Evolutionary conservation across 2,113 vertebrate species (phyloP).

Genomic region (Nibea coibor): DNA sequence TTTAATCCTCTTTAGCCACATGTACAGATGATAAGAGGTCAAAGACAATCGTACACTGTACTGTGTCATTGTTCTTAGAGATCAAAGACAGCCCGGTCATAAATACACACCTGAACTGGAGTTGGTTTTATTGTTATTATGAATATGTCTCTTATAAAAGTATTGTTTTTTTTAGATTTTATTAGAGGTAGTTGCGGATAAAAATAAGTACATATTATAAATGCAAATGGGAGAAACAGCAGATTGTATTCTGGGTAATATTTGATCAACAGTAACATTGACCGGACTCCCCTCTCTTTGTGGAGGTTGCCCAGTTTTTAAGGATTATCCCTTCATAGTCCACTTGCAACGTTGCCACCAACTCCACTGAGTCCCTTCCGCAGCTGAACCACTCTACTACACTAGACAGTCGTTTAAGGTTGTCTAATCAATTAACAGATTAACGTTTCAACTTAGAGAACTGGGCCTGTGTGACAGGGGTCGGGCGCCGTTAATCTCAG

Average conservation of each 20-base stretch:
- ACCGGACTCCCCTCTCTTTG: neutral
- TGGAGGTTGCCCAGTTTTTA: constrained; percentile 5
- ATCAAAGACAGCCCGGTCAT: neutral
- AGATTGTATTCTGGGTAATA: neutral
- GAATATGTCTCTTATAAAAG: neutral
- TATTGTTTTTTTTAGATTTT: neutral
- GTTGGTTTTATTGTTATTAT: neutral
- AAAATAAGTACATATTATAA: neutral
- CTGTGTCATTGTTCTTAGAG: neutral
- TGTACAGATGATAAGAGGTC: constrained; percentile 11
- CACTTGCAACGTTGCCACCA: constrained; percentile 10
- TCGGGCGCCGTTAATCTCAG: constrained; percentile 29
- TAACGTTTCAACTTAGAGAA: constrained; percentile 55
- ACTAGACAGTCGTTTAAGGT: constrained; percentile 78
- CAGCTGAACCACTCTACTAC: constrained; percentile 21
- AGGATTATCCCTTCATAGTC: constrained; percentile 37
- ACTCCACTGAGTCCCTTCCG: neutral
- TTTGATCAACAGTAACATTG: neutral
- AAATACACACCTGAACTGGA: neutral
- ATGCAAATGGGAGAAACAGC: neutral
- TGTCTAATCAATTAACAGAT: constrained; percentile 76
- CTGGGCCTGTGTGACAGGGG: constrained; percentile 19
- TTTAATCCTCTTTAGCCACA: constrained; percentile 60
- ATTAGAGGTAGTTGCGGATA: neutral
- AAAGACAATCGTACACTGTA: neutral